A percentile compares a stretch with the other conserved stretches of the same genome.
These are phyloP conservation scores for Rissa tridactyla DNA, from an alignment of 2,113 vertebrate genomes.

Conservation along the genomic window DNA sequence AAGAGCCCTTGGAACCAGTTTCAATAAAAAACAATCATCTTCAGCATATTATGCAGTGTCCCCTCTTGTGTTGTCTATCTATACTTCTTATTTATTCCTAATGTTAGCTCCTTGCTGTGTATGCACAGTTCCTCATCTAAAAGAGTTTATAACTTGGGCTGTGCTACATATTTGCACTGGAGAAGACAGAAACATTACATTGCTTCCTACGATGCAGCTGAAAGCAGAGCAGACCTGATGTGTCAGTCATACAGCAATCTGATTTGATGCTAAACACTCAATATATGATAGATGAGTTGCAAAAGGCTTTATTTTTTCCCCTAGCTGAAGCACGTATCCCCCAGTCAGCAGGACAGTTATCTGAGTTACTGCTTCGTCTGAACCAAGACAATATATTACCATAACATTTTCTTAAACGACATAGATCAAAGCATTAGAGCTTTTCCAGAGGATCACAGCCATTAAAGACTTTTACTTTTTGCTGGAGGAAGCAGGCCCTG, in stretches of 20 bases:
- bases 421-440: background rate
- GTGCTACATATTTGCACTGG: background rate
- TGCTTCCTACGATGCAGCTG: background rate
- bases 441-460: constrained; percentile 12
- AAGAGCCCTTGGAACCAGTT: background rate
- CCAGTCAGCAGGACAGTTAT: accelerated
- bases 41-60: background rate
- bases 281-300: accelerated
- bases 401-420: background rate
- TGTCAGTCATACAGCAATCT: background rate
- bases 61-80: background rate
- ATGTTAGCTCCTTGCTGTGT: background rate
- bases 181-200: background rate
- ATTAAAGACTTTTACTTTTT: constrained; percentile 25
- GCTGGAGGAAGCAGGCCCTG: background rate
- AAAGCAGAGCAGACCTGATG: background rate
- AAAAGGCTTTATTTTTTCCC: background rate
- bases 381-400: background rate
- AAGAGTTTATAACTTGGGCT: background rate
- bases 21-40: background rate
- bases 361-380: background rate
- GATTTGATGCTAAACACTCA: background rate
- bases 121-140: background rate
- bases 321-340: accelerated
- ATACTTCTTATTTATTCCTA: background rate